Percentiles rank a stretch among this genome's conserved stretches.
These are phyloP conservation scores for Ommatoiulus sabulosus DNA, from an alignment of 2,888 invertebrate genomes.

Conservation along the genomic window DNA sequence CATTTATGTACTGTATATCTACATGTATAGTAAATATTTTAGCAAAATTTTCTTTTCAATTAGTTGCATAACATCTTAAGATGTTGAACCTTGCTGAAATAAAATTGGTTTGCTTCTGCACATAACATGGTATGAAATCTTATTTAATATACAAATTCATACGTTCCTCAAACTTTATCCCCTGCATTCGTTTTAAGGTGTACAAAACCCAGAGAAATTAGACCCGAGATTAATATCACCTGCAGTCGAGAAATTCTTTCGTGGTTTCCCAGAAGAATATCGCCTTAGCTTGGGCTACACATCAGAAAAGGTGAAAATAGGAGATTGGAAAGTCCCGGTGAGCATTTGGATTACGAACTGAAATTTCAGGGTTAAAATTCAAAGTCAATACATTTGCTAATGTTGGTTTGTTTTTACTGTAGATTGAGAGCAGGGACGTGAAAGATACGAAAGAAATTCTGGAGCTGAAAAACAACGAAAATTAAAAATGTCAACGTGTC, in stretches of 20 bases:
- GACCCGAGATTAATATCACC: conserved; percentile 47
- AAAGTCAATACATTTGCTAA: too few relatives aligned
- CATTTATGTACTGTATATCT: too few relatives aligned
- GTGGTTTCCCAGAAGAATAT: not conserved
- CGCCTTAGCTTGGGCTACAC: conserved; percentile 8
- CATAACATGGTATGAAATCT: too few relatives aligned
- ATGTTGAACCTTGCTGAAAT: too few relatives aligned
- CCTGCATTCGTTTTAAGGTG: too few relatives aligned
- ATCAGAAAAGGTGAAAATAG: not conserved
- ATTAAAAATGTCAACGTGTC: not conserved
- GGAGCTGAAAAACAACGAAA: conserved; percentile 9
- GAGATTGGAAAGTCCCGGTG: not conserved
- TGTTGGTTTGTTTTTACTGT: not conserved
- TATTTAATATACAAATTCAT: too few relatives aligned
- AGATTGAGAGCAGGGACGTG: not conserved
- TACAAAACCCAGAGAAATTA: conserved; percentile 32
- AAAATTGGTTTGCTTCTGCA: too few relatives aligned
- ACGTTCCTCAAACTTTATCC: too few relatives aligned
- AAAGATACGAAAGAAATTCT: not conserved
- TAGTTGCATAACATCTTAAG: too few relatives aligned
- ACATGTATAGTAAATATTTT: too few relatives aligned
- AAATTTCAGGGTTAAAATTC: too few relatives aligned
- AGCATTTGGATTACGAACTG: not conserved
- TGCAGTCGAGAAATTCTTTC: not conserved
- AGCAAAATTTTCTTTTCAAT: too few relatives aligned